Evolutionary conservation across 2,888 invertebrate genomes (phyloP), one percentile per base, ranked within the genome.

Genomic region (Cheilosia variabilis): DNA sequence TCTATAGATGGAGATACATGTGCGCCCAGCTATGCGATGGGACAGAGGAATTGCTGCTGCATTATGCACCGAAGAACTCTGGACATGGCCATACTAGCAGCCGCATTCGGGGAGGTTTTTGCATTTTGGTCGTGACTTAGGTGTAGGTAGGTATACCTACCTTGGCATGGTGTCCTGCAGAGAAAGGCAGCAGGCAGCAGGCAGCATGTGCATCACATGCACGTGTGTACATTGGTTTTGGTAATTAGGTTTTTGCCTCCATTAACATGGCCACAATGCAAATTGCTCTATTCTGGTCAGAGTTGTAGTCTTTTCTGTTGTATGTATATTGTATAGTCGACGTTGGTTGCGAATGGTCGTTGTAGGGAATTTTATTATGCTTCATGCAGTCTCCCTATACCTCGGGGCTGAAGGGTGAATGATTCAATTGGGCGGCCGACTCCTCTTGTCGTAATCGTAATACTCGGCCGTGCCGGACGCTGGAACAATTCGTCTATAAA

Each of bases 221-320:
- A 17, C 37, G 47, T 53, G 55, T 71, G 52, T 62, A n/a, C 57
- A 65, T 80, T 65, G 65, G 84, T 72, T 84, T 86, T 72, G 71
- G 62, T 86, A 80, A 86, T 86, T 86, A 86, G 84, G 81, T 86
- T 86, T 84, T 53, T 79, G 84, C 80, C 68, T 81, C 76, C 71
- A 71, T 81, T 76, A 86, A 81, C 80, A 80, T 86, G 50, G 66
- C 71, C 84, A 71, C 80, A 76, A 86, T 76, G 80, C 84, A 86
- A 86, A 86, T 86, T 86, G 84, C 84, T 80, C 71, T 75, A 86
- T 86, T 86, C 81, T 57, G 66, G 55, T 41, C 55, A 47, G 45
- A 63, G 68, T 65, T 37, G 45, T 27, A 5, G 47, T 37, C 13
- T 9, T 27, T 10, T 55, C 58, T 19, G 27, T 34, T 17, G 13